Percentiles rank a stretch among this genome's conserved stretches.
phyloP scores from a whole-genome alignment of 1,140 invertebrate species.

The Phortica variegata region DNA sequence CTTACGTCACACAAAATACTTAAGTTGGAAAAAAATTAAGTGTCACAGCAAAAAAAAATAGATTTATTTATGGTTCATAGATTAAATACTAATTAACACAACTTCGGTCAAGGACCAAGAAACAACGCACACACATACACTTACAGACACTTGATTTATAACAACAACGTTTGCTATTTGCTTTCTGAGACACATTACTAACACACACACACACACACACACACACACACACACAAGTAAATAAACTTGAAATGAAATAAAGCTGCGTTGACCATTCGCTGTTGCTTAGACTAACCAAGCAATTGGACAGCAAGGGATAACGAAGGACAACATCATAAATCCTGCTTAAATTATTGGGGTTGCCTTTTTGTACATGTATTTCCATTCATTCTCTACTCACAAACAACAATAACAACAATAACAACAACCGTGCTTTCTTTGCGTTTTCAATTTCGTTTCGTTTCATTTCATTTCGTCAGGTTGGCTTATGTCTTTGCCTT shows the following conservation, averaged over 20 bases:
- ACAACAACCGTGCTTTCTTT: neutral
- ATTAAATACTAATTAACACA: conserved; percentile 55
- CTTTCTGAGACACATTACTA: too few relatives aligned
- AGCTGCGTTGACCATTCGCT: too few relatives aligned
- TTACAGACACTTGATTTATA: too few relatives aligned
- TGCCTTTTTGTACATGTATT: neutral
- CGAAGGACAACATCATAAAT: conserved; percentile 36
- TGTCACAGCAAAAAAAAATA: conserved; percentile 23
- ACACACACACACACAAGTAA: too few relatives aligned
- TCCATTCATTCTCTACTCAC: too few relatives aligned
- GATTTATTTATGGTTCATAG: conserved; percentile 55
- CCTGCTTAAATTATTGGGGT: conserved; percentile 54
- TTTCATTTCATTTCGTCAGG: conserved; percentile 28
- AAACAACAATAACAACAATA: neutral
- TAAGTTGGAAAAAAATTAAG: conserved; percentile 27
- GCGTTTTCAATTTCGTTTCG: conserved; percentile 28
- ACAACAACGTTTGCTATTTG: too few relatives aligned
- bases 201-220: too few relatives aligned
- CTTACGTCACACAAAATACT: too few relatives aligned
- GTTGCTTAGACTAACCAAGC: too few relatives aligned
- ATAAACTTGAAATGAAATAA: too few relatives aligned
- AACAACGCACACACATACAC: conserved; percentile 12
- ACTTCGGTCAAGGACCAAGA: conserved; percentile 15
- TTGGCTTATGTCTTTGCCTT: conserved; percentile 6
- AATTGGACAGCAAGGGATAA: too few relatives aligned